These are phyloP conservation scores for Hycleus cichorii DNA, from an alignment of 1,140 invertebrate species.

Conservation along the genomic window DNA sequence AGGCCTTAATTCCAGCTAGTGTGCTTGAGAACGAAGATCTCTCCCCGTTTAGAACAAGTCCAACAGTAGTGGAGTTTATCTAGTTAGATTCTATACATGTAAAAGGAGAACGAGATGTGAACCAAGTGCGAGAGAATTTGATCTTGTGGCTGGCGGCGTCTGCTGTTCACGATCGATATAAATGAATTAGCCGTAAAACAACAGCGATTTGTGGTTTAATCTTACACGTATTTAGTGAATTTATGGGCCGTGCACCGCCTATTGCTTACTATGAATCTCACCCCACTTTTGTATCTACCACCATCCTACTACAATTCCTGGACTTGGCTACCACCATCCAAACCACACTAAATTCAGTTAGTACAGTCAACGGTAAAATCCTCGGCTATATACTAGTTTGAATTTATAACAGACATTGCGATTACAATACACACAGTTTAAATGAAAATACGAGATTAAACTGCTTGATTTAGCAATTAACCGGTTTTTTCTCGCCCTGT, in stretches of 20 bases:
- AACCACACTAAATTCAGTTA: constrained; percentile 20
- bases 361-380: constrained; percentile 4
- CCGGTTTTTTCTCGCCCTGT: neutral
- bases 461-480: constrained; percentile 8
- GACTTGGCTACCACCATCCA: constrained; percentile 1
- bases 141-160: constrained; percentile 19
- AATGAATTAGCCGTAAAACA: constrained; percentile 41
- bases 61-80: constrained; percentile 17
- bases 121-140: constrained; percentile 17
- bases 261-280: constrained; percentile 13
- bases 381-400: neutral
- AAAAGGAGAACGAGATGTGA: no score
- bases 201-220: constrained; percentile 42
- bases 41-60: no score
- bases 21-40: no score
- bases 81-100: no score
- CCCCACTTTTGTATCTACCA: constrained; percentile 15
- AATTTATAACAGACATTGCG: constrained; percentile 11
- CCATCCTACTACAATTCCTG: neutral
- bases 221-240: constrained; percentile 39
- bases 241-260: constrained; percentile 33
- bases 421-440: constrained; percentile 13
- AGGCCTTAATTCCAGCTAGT: no score
- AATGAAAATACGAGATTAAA: constrained; percentile 11
- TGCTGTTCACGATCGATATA: constrained; percentile 34